Conservation (phyloP, 2,888 invertebrate species). For the Hypercompe scribonia region DNA sequence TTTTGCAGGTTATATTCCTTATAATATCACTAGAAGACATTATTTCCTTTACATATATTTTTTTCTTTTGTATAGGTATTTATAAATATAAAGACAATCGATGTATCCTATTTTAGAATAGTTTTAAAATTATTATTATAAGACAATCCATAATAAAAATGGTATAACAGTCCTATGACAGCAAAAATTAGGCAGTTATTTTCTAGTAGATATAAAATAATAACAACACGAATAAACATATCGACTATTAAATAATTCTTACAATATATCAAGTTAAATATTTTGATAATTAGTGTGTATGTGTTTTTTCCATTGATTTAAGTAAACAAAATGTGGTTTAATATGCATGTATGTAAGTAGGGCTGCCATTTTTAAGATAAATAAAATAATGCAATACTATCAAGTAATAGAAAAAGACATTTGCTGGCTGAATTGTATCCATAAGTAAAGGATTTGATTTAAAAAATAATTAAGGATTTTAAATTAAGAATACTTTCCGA, state of each 20-base stretch:
- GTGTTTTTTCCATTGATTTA: conserved; percentile 41
- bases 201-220: conserved; percentile 29
- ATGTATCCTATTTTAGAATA: conserved; percentile 15
- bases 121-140: conserved; percentile 27
- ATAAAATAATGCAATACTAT: conserved; percentile 14
- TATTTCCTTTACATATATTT: conserved; percentile 30
- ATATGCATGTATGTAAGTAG: conserved; percentile 35
- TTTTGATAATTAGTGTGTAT: conserved; percentile 35
- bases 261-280: conserved; percentile 44
- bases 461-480: not conserved
- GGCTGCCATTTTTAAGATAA: conserved; percentile 33
- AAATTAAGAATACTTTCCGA: not conserved
- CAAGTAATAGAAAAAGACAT: conserved; percentile 10
- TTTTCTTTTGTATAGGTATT: conserved; percentile 35
- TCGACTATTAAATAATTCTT: conserved; percentile 44
- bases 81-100: conserved; percentile 29
- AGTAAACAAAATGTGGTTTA: conserved; percentile 28
- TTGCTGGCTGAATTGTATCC: conserved; percentile 3
- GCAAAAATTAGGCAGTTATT: conserved; percentile 38
- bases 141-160: conserved; percentile 17
- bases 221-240: conserved; percentile 50
- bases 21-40: conserved; percentile 43
- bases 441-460: not conserved
- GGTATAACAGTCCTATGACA: conserved; percentile 26
- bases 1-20: conserved; percentile 22